Percentiles rank a stretch among this genome's conserved stretches.
These are phyloP conservation scores for Burhinus bistriatus DNA, from an alignment of 2,113 vertebrate species.

Conservation along the genomic window DNA sequence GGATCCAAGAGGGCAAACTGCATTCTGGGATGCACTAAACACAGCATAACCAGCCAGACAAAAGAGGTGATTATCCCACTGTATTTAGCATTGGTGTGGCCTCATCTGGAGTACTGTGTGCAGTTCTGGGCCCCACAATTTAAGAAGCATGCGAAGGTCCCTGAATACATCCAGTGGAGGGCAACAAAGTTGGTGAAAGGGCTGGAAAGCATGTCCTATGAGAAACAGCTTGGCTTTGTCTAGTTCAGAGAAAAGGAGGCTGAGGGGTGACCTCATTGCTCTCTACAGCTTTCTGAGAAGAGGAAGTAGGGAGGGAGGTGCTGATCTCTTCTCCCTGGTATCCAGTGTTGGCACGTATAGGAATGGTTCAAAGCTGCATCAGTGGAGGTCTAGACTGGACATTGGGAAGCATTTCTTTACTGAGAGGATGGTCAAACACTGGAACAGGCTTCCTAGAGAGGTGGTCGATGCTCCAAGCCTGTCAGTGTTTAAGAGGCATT, in stretches of 20 bases:
- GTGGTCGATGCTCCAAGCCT: not conserved
- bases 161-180: not conserved
- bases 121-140: not conserved
- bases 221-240: not conserved
- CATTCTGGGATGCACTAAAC: not conserved
- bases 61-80: not conserved
- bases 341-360: not conserved
- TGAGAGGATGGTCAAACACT: no score
- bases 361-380: not conserved
- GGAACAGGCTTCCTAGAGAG: not conserved
- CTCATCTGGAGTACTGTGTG: not conserved
- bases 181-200: not conserved
- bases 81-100: not conserved
- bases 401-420: not conserved
- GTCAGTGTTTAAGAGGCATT: not conserved
- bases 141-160: not conserved
- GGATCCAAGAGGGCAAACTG: not conserved
- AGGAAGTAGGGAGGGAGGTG: not conserved
- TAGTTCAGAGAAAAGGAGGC: not conserved
- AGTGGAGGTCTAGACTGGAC: not conserved
- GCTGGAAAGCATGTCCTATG: not conserved
- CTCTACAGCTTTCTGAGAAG: not conserved
- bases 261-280: fast-evolving
- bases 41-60: not conserved
- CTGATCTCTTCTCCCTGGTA: not conserved